Evolutionary conservation across 2,797 vertebrate species (phyloP), one percentile per base, ranked within the genome.

Genomic region (Leptoclinus maculatus): DNA sequence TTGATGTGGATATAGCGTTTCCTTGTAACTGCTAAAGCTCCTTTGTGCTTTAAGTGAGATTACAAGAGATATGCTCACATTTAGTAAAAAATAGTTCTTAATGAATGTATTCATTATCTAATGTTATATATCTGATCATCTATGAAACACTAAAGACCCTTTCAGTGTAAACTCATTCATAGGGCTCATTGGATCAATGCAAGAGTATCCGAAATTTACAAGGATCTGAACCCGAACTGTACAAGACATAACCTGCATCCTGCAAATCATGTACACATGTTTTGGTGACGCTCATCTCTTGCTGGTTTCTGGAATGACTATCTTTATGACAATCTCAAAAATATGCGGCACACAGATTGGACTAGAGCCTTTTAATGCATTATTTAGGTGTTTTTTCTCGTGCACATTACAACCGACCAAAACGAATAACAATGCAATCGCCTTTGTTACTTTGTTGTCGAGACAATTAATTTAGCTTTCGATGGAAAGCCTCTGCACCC

Each of bases 61-160:
- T 6, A 13, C 3, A 59, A 38, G 4, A 56, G 9, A 5, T 27
- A 49, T 58, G 39, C 39, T 45, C 9, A 21, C 16, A 39, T 76
- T 62, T 43, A 51, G 29, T 56, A 67, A 2, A 2, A 60, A 19
- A 27, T 39, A 66, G 73, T 21, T 69, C 47, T 29, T 29, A 17
- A 62, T 76, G 3, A 45, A 34, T 80, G 32, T 45, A n/a, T 66
- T 64, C 5, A 11, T 51, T 73, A 54, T 16, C 23, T 63, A 25
- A 19, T 57, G 2, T 34, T 12, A 64, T 59, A 43, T 45, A 58
- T 67, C 16, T 56, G 16, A 71, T 60, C 27, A 56, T 72, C 13
- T n/a, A 34, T 25, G 13, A 47, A 68, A 41, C 4, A 34, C 7
- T 57, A 1, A 69, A 62, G 25, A 29, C 25, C 14, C 25, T 27